Conservation (phyloP, 2,797 vertebrate genomes). For the Buceros bicornis region DNA sequence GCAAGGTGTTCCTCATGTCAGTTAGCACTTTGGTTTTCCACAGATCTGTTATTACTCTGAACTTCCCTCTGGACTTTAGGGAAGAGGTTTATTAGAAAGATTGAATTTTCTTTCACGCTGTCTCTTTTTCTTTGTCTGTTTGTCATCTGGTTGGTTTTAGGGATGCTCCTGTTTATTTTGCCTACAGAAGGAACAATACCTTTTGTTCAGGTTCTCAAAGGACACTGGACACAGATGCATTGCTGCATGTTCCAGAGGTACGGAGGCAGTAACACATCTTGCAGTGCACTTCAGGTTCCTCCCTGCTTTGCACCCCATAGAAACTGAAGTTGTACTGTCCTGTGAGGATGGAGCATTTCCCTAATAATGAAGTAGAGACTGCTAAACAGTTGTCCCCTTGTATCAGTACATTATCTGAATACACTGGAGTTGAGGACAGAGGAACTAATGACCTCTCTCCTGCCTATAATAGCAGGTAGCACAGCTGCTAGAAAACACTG, state of each 20-base stretch:
- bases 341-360: background rate
- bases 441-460: no score
- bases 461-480: background rate
- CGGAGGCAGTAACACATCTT: background rate
- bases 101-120: background rate
- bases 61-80: background rate
- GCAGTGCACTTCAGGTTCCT: background rate
- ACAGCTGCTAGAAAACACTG: background rate
- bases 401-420: background rate
- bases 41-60: background rate
- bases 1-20: background rate
- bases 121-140: background rate
- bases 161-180: background rate
- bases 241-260: background rate
- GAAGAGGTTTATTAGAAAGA: background rate
- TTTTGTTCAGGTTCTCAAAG: background rate
- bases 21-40: background rate
- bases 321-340: background rate
- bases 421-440: background rate
- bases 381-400: background rate
- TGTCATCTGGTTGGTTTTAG: background rate
- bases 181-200: background rate
- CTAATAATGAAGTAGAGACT: background rate
- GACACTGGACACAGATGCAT: background rate
- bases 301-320: background rate